Percentiles rank a stretch among this genome's conserved stretches.
phyloP scores from a whole-genome alignment of 2,113 vertebrate species.

The Verasper variegatus region DNA sequence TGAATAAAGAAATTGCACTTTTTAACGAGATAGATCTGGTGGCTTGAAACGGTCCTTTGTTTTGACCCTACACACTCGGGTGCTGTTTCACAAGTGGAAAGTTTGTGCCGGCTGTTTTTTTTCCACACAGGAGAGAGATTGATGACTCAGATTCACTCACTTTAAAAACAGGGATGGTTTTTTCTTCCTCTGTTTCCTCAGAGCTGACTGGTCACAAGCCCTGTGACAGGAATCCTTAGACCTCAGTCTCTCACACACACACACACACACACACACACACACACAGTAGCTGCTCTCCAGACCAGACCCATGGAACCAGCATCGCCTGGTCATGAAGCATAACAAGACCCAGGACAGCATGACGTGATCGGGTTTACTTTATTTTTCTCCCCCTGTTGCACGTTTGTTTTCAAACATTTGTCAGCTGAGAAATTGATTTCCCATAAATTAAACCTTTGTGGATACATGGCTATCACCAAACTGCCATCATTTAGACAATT shows the following conservation, averaged over 20 bases:
- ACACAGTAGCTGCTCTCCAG: too few species aligned
- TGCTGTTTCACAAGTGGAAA: conserved; percentile 40
- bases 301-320: too few species aligned
- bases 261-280: too few species aligned
- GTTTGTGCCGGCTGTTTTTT: conserved; percentile 15
- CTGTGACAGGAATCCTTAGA: conserved; percentile 38
- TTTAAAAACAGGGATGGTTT: conserved; percentile 45
- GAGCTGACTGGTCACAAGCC: background rate
- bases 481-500: background rate
- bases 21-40: background rate
- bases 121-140: conserved; percentile 42
- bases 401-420: too few species aligned
- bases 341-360: too few species aligned
- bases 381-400: too few species aligned
- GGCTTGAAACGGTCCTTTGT: conserved; percentile 2
- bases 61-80: conserved; percentile 20
- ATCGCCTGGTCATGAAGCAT: too few species aligned
- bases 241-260: background rate
- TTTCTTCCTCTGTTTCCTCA: conserved; percentile 30
- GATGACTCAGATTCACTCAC: conserved; percentile 40
- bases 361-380: too few species aligned
- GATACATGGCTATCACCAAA: too few species aligned
- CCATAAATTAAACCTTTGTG: too few species aligned
- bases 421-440: too few species aligned
- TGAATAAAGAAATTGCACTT: conserved; percentile 15